Conservation (phyloP, 1,140 invertebrate species). For the Solenopsis invicta region DNA sequence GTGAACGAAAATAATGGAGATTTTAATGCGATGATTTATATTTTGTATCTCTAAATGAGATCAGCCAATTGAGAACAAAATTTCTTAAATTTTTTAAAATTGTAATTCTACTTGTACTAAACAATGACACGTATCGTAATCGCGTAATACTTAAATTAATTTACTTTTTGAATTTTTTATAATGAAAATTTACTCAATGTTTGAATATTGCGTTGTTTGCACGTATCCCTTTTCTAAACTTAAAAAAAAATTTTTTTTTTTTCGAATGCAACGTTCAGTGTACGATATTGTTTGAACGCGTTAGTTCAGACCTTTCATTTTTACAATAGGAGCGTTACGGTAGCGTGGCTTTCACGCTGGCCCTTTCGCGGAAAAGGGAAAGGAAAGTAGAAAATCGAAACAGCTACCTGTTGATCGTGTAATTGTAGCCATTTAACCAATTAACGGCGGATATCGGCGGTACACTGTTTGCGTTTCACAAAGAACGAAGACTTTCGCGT, state of each 20-base stretch:
- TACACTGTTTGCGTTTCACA: background rate
- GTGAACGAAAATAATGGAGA: constrained; percentile 30
- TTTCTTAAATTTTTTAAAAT: background rate
- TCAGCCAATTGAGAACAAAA: background rate
- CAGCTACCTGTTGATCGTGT: constrained; percentile 62
- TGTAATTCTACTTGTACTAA: background rate
- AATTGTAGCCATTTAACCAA: constrained; percentile 63
- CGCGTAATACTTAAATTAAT: constrained; percentile 1
- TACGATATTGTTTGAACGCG: background rate
- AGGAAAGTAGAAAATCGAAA: constrained; percentile 62
- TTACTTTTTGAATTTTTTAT: background rate
- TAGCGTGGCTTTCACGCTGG: constrained; percentile 28
- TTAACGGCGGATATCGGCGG: constrained; percentile 46
- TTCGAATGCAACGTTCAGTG: no score
- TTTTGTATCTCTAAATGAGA: background rate
- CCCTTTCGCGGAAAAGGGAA: constrained; percentile 45
- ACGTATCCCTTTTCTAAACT: background rate
- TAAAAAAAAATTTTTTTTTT: background rate
- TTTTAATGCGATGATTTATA: constrained; percentile 23
- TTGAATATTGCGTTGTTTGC: background rate
- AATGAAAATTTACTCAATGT: background rate
- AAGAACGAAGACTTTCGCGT: constrained; percentile 42
- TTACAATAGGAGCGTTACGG: background rate
- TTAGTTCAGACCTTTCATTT: background rate
- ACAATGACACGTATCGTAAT: background rate